These are phyloP conservation scores for Chromobotia macracanthus DNA, from an alignment of 2,797 vertebrate genomes.

Conservation along the genomic window DNA sequence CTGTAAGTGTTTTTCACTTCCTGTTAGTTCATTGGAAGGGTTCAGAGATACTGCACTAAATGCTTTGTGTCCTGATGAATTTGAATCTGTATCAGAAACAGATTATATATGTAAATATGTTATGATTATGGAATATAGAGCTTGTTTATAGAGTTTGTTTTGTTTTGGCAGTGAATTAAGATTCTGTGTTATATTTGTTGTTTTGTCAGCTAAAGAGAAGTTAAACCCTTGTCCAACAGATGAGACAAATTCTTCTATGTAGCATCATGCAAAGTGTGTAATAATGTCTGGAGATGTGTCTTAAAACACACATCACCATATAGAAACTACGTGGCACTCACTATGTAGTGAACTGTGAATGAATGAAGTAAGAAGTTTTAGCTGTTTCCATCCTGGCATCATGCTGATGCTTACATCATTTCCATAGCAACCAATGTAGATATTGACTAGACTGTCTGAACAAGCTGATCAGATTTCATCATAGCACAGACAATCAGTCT, in stretches of 20 bases:
- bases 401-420: background rate
- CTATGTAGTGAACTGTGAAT: too few species aligned
- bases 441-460: background rate
- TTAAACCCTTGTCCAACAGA: background rate
- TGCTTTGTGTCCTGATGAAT: background rate
- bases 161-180: background rate
- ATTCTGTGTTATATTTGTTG: constrained; percentile 6
- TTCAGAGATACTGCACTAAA: background rate
- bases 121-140: constrained; percentile 16
- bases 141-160: constrained; percentile 14
- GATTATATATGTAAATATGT: background rate
- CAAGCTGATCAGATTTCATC: background rate
- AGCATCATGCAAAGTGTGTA: too few species aligned
- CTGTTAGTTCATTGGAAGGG: background rate
- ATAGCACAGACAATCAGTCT: background rate
- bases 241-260: too few species aligned
- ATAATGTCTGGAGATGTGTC: too few species aligned
- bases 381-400: background rate
- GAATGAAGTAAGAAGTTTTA: too few species aligned
- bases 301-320: too few species aligned
- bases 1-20: background rate
- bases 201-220: constrained; percentile 8
- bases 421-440: constrained; percentile 4
- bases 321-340: too few species aligned
- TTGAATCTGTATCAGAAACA: background rate